Evolutionary conservation across 1,140 invertebrate species (phyloP), one percentile per base, ranked within the genome.

Genomic region (Arion vulgaris): DNA sequence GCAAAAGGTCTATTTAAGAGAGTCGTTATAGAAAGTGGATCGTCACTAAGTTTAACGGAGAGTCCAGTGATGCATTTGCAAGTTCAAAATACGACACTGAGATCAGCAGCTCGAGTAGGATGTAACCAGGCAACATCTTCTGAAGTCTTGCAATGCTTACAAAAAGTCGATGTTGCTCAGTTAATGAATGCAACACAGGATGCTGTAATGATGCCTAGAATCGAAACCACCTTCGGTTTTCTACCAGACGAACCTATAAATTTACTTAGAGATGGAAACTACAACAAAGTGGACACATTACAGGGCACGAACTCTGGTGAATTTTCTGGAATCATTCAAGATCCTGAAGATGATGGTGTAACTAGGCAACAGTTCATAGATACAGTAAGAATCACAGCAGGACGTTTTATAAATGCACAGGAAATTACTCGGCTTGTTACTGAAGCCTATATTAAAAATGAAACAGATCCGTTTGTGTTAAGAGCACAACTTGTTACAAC

Each of bases 1-100:
- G 9, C 74, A 34, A 76, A 76, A 57, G 74, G 74, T 2, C 49
- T 76, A 0, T 76, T 76, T 36, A 26, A 76, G 4, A 76, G 74
- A 53, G 74, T 34, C 19, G 28, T 76, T 51, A 1, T 53, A 36
- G 74, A 76, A 57, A 76, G 74, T 53, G 74, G 74, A 13, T 76
- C 41, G 26, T 9, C 74, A 57, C 41, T 76, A 1, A 19, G 9
- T 76, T 53, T 36, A 34, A 26, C 19, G 41, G 49, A 26, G n/a
- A 51, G 49, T 19, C 74, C 45, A 51, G 74, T 1, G 1, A 53
- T 4, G 15, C 53, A 51, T 11, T 2, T 76, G 19, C 13, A 76
- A 32, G 19, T 23, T 19, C 1, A 28, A 49, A 28, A 49, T 34
- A 7, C 17, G 5, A 53, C 74, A 7, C 13, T 34, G 34, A 19